Conservation (phyloP, 2,888 invertebrate genomes). For the Coelopa pilipes region DNA sequence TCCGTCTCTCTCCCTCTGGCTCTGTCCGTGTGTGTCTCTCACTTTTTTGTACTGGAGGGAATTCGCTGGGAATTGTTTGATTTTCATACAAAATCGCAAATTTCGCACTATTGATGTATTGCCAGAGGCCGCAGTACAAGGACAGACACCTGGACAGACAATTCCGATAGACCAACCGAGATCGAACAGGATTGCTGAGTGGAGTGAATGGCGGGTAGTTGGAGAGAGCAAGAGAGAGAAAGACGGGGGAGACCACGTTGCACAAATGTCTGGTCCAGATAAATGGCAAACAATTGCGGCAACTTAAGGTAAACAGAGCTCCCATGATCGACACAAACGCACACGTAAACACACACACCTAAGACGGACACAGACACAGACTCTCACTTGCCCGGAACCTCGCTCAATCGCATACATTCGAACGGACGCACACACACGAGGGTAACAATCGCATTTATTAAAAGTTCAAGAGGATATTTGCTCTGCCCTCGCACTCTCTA, state of each 20-base stretch:
- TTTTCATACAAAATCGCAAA: constrained; percentile 23
- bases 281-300: constrained; percentile 33
- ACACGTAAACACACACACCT: constrained; percentile 21
- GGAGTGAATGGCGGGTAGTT: no score
- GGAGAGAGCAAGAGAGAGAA: not conserved
- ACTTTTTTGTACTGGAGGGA: not conserved
- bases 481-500: not conserved
- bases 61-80: constrained; percentile 25
- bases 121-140: not conserved
- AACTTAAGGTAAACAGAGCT: constrained; percentile 34
- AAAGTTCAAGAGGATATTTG: constrained; percentile 27
- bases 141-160: not conserved
- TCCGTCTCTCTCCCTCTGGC: not conserved
- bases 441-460: constrained; percentile 41
- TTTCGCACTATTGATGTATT: constrained; percentile 32
- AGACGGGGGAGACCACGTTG: not conserved
- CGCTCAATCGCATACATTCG: not conserved
- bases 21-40: not conserved
- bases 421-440: constrained; percentile 35
- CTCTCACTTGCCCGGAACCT: constrained; percentile 4
- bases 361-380: constrained; percentile 34
- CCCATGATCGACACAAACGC: constrained; percentile 16
- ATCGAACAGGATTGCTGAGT: no score
- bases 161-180: no score
- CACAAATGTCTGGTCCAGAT: constrained; percentile 23